Conservation (phyloP, 2,888 invertebrate genomes). For the Trichacis sp. region DNA sequence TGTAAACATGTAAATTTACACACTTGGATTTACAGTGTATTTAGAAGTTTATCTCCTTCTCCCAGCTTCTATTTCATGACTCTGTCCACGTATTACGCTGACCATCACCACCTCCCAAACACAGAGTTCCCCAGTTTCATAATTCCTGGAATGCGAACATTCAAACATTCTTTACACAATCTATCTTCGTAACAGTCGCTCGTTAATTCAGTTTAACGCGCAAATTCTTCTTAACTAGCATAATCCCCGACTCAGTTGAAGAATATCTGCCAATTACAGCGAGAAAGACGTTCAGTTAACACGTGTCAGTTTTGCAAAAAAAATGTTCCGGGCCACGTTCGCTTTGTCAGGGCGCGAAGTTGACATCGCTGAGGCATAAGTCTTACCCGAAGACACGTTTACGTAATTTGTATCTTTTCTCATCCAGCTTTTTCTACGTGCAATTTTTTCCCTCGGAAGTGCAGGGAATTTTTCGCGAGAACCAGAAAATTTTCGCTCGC, state of each 20-base stretch:
- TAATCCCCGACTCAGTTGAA: conserved; percentile 45
- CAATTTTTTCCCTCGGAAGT: too few relatives aligned
- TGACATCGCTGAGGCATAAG: background rate
- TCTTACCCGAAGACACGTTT: background rate
- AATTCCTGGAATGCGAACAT: too few relatives aligned
- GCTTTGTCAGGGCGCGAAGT: background rate
- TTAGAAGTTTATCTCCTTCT: too few relatives aligned
- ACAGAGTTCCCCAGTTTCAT: too few relatives aligned
- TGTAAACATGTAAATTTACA: too few relatives aligned
- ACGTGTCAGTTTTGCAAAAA: conserved; percentile 19
- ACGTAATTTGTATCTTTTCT: background rate
- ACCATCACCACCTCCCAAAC: too few relatives aligned
- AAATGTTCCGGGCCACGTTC: conserved; percentile 22
- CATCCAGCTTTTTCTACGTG: background rate
- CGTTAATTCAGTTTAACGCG: conserved; percentile 43
- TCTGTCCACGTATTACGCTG: too few relatives aligned
- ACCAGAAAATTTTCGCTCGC: conserved; percentile 5
- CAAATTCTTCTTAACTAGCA: conserved; percentile 52
- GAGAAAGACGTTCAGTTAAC: conserved; percentile 20
- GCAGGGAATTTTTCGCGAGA: too few relatives aligned
- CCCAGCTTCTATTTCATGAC: too few relatives aligned
- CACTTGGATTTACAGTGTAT: too few relatives aligned
- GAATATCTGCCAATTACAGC: conserved; percentile 50
- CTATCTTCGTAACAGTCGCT: conserved; percentile 24
- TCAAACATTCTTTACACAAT: background rate